Base-by-base conservation (phyloP, 2,888 invertebrate genomes). In the Nymphalis c-album region DNA sequence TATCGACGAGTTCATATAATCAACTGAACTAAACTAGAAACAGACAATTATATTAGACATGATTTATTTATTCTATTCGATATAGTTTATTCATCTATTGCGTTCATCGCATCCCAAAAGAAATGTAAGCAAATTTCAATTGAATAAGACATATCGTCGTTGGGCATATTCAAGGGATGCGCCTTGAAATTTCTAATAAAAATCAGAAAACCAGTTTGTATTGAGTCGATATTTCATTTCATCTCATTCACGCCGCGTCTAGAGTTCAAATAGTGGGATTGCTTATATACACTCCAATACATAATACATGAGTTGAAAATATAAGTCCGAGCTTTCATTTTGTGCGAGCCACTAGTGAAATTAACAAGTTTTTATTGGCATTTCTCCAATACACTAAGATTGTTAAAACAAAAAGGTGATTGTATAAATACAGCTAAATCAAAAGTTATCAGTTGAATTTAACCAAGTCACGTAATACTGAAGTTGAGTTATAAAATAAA, bases 221-320 rank as follows among this genome's bases (percentile, higher is more conserved):
- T 76, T 68, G 73, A 81, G 79, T 80, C 83, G 77, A 85, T 84
- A 86, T 85, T 83, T 84, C 81, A 87, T 86, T 86, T 86, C 84
- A 83, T 82, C 84, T 87, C 83, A 86, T 88, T 87, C 84, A 78
- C 85, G 82, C 86, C 80, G 77, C 82, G 87, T 87, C 88, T 88
- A 85, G 88, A 87, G 88, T 84, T 78, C 80, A 81, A 86, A 85
- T 84, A 79, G 83, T 77, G 77, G 80, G 80, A 87, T 88, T 85
- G 84, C 83, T 86, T 86, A 85, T 84, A 77, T 76, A 76, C 83
- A 77, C 75, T 75, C 78, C 73, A 79, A 87, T 90, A 85, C 88
- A 90, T 90, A 86, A 88, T 81, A 88, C 87, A 90, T 90, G 86
- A 90, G 84, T 80, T 83, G 81, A 83, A 85, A 87, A 87, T 88